These are phyloP conservation scores for Dromius quadrimaculatus DNA, from an alignment of 2,888 invertebrate species.

Conservation along the genomic window DNA sequence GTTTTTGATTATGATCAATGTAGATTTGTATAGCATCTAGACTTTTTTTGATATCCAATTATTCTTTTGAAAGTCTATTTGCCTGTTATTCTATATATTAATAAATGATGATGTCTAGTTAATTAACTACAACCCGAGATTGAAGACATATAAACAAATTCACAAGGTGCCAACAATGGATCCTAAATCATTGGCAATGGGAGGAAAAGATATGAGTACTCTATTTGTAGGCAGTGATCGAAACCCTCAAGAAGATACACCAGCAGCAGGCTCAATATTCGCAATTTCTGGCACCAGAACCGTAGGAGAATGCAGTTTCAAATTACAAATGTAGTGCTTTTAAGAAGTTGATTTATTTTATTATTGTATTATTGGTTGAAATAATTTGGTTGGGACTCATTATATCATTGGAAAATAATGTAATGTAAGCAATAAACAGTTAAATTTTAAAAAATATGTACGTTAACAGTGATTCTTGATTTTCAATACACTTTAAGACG, in stretches of 20 bases:
- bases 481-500: too few species aligned
- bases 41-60: too few species aligned
- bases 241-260: background rate
- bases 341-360: too few species aligned
- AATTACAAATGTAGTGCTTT: too few species aligned
- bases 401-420: too few species aligned
- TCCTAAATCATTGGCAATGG: conserved; percentile 17
- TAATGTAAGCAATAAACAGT: too few species aligned
- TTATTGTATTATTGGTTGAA: too few species aligned
- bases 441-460: too few species aligned
- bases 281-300: conserved; percentile 20
- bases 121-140: background rate
- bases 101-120: too few species aligned
- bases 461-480: too few species aligned
- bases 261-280: background rate
- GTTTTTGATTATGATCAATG: conserved; percentile 1
- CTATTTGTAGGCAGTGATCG: conserved; percentile 5
- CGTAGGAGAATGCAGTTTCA: background rate
- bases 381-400: too few species aligned
- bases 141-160: background rate
- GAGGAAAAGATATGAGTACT: background rate
- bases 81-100: background rate
- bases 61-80: background rate
- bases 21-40: too few species aligned
- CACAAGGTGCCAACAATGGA: background rate